A percentile compares a stretch with the other conserved stretches of the same genome.
phyloP scores from a whole-genome alignment of 2,113 vertebrate genomes.

The Myanophis thanlyinensis region DNA sequence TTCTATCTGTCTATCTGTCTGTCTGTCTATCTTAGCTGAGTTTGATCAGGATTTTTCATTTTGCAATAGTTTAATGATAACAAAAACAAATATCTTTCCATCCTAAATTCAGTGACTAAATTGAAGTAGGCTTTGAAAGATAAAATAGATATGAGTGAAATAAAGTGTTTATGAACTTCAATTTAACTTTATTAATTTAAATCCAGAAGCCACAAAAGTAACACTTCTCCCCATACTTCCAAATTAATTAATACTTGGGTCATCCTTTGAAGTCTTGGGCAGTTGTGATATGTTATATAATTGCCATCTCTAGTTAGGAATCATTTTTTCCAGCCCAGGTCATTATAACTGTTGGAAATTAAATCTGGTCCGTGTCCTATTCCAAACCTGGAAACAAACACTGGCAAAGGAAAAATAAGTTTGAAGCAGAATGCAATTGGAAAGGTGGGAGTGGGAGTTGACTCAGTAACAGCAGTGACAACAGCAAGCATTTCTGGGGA shows the following conservation, averaged over 20 bases:
- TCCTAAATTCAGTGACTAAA: neutral
- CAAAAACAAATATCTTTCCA: neutral
- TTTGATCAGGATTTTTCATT: neutral
- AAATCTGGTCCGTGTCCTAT: too few relatives aligned
- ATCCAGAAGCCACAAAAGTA: neutral
- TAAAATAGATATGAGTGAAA: neutral
- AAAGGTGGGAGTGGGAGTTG: too few relatives aligned
- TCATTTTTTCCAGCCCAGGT: neutral
- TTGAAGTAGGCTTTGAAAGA: neutral
- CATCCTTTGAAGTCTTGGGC: neutral
- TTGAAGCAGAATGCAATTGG: too few relatives aligned
- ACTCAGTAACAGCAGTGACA: too few relatives aligned
- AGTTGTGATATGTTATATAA: neutral
- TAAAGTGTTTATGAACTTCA: neutral
- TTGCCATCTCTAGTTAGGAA: neutral
- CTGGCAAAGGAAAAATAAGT: too few relatives aligned
- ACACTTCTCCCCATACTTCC: neutral
- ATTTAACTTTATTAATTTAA: neutral
- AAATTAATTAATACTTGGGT: neutral
- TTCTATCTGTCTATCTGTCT: too few relatives aligned
- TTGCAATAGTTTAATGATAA: neutral
- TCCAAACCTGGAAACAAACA: too few relatives aligned
- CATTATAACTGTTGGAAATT: neutral
- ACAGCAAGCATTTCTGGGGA: neutral
- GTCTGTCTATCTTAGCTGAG: too few relatives aligned